Conservation (phyloP, 2,113 vertebrate species). For the Protomyctophum bolini region DNA sequence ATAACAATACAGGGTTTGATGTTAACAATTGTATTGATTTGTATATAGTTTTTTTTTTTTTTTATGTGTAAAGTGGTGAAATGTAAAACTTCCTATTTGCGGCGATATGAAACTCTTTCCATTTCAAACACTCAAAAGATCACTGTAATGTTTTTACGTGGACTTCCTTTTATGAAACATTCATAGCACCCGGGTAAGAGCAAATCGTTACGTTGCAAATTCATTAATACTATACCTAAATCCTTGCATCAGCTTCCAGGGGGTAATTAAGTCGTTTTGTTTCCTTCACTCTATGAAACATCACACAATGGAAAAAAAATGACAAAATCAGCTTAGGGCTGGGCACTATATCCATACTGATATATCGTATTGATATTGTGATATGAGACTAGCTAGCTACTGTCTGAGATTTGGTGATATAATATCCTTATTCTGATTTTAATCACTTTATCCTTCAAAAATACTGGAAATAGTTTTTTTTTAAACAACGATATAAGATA, state of each 20-base stretch:
- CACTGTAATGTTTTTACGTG: conserved; percentile 41
- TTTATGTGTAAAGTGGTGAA: conserved; percentile 55
- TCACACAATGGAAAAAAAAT: too few species aligned
- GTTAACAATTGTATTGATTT: conserved; percentile 67
- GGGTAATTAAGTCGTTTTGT: too few species aligned
- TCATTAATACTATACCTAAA: neutral
- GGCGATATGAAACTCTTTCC: conserved; percentile 79
- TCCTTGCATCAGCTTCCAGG: neutral
- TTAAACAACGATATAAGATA: too few species aligned
- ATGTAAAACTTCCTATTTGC: conserved; percentile 45
- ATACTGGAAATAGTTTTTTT: too few species aligned
- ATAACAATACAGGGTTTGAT: conserved; percentile 68
- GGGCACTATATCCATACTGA: too few species aligned
- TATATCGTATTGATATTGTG: too few species aligned
- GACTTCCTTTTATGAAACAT: conserved; percentile 6
- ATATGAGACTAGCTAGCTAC: too few species aligned
- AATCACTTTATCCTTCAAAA: too few species aligned
- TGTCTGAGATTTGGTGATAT: too few species aligned
- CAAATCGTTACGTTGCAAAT: neutral
- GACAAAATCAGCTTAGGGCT: neutral
- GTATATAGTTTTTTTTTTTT: conserved; percentile 68
- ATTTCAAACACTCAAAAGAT: conserved; percentile 55
- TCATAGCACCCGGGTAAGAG: conserved; percentile 3
- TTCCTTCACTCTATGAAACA: too few species aligned
- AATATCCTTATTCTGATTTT: too few species aligned